Conservation (phyloP, 2,888 invertebrate genomes). For the Mycogona germanica region DNA sequence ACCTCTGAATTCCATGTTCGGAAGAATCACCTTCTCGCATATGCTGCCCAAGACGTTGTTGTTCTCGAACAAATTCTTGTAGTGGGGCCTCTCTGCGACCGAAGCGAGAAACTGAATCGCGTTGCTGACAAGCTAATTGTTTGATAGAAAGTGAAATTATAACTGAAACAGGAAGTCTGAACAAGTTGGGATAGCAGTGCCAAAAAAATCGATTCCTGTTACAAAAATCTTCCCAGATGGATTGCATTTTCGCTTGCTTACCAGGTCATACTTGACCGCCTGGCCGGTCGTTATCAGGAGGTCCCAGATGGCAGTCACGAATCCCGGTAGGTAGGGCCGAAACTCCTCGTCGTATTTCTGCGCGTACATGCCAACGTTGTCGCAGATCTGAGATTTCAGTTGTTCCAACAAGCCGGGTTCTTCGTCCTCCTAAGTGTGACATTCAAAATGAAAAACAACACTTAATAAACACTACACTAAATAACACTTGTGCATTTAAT, state of each 20-base stretch:
- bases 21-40: conserved; percentile 97
- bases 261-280: conserved; percentile 80
- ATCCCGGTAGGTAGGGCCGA: conserved; percentile 68
- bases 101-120: conserved; percentile 89
- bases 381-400: conserved; percentile 89
- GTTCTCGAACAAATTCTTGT: conserved; percentile 79
- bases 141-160: conserved; percentile 8
- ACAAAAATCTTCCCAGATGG: background rate
- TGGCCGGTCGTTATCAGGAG: conserved; percentile 71
- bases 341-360: conserved; percentile 98
- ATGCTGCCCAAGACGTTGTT: conserved; percentile 74
- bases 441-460: background rate
- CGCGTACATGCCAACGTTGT: conserved; percentile 87
- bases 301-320: conserved; percentile 92
- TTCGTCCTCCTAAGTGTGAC: conserved; percentile 52
- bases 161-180: background rate
- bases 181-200: background rate
- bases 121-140: conserved; percentile 75
- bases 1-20: conserved; percentile 95
- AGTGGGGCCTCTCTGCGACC: conserved; percentile 81
- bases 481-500: background rate
- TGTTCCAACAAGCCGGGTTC: conserved; percentile 82
- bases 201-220: background rate
- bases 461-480: too few relatives aligned
- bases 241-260: too few relatives aligned